A percentile compares a stretch with the other conserved stretches of the same genome.
phyloP scores from a whole-genome alignment of 2,888 invertebrate species.

The Aspidiotus destructor region DNA sequence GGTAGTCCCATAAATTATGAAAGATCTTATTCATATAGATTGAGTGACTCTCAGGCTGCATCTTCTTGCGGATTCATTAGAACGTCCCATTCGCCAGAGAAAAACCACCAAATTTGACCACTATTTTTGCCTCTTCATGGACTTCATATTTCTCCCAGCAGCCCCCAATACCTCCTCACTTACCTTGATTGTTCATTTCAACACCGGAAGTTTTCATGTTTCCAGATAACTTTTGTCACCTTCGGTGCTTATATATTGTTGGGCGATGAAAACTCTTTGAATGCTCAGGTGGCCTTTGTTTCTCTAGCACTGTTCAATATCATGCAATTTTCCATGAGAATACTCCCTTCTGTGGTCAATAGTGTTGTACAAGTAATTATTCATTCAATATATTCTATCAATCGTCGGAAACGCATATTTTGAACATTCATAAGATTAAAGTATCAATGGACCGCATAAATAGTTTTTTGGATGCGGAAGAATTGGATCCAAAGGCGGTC shows the following conservation, averaged over 20 bases:
- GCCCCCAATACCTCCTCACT: too few relatives aligned
- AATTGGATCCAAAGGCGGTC: conserved; percentile 45
- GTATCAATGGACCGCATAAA: conserved; percentile 50
- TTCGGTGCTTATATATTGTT: conserved; percentile 82
- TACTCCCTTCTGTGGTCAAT: conserved; percentile 92
- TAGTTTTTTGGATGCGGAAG: conserved; percentile 48
- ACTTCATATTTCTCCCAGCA: too few relatives aligned
- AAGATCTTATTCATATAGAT: too few relatives aligned
- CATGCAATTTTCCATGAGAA: conserved; percentile 86
- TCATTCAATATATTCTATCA: too few relatives aligned
- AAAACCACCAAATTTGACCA: too few relatives aligned
- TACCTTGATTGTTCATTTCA: background rate
- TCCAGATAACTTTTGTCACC: conserved; percentile 56
- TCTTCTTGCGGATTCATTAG: too few relatives aligned
- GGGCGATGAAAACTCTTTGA: conserved; percentile 71
- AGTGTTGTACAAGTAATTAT: conserved; percentile 74
- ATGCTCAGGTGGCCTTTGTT: conserved; percentile 87
- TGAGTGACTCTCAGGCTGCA: too few relatives aligned
- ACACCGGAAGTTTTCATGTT: background rate
- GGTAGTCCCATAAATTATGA: too few relatives aligned
- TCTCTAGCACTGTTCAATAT: conserved; percentile 96
- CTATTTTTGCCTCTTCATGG: too few relatives aligned
- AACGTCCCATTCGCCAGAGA: too few relatives aligned
- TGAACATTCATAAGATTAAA: conserved; percentile 40
- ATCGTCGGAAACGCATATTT: too few relatives aligned